Conservation (phyloP, 2,888 invertebrate species). For the Holacanthella duospinosa region DNA sequence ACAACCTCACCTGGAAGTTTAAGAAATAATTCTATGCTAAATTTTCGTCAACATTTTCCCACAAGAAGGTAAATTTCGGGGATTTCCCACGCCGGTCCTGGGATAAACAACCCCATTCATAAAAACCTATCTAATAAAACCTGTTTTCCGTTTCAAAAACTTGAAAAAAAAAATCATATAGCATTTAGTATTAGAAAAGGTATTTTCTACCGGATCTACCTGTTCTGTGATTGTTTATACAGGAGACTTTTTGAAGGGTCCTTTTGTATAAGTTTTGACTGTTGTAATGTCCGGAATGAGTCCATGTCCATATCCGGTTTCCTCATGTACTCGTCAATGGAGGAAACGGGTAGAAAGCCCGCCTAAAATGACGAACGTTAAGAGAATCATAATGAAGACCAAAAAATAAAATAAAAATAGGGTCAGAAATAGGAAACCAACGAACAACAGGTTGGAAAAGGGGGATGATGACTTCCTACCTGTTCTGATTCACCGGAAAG, state of each 20-base stretch:
- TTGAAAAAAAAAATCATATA: neutral
- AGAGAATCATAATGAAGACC: neutral
- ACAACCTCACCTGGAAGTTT: too few species aligned
- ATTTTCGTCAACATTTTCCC: too few species aligned
- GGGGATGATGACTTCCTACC: neutral
- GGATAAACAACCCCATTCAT: too few species aligned
- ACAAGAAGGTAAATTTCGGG: too few species aligned
- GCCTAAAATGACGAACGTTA: neutral
- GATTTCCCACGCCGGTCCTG: too few species aligned
- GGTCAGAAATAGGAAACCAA: neutral
- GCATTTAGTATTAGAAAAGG: neutral
- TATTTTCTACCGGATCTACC: neutral
- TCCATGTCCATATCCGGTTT: neutral
- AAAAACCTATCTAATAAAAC: neutral
- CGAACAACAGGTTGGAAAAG: neutral
- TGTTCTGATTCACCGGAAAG: neutral
- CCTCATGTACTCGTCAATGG: neutral
- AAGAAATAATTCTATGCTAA: too few species aligned
- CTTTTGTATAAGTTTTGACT: neutral
- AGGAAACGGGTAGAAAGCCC: neutral
- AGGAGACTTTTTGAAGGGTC: neutral
- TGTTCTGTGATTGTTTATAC: neutral
- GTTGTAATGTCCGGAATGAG: neutral
- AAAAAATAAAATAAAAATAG: neutral
- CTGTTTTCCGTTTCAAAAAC: neutral